These are phyloP conservation scores for Neolamprologus sp. DNA, from an alignment of 2,113 vertebrate genomes.

Conservation along the genomic window DNA sequence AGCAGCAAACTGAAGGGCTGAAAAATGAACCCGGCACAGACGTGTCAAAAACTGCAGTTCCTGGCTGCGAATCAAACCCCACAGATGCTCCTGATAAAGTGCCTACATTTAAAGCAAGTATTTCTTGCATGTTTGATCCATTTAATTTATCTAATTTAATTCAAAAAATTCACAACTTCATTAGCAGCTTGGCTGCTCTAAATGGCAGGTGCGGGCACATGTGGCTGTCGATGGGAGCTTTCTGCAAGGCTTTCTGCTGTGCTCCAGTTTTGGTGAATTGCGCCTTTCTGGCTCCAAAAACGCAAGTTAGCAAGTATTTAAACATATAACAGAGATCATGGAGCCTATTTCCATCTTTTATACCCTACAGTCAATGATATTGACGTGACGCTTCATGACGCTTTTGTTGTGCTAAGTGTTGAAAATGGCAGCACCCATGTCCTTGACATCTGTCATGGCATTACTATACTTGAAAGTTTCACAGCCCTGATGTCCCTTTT, in stretches of 20 bases:
- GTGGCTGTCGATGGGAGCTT: not conserved
- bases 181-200: not conserved
- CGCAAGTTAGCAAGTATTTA: accelerated
- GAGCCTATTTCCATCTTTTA: not conserved
- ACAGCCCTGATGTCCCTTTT: not conserved
- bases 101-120: not conserved
- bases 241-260: not conserved
- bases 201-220: accelerated
- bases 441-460: not conserved
- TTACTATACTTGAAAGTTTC: not conserved
- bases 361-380: not conserved
- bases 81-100: not conserved
- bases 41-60: not conserved
- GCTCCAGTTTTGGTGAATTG: not conserved
- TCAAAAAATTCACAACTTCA: not conserved
- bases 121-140: not conserved
- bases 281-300: not conserved
- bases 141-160: accelerated
- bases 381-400: accelerated
- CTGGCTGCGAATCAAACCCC: not conserved
- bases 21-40: not conserved
- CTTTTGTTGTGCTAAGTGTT: not conserved
- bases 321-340: not conserved
- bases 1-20: not conserved
- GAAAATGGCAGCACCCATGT: not conserved